Evolutionary conservation across 1,140 invertebrate species (phyloP).

Genomic region (Elysia chlorotica): DNA sequence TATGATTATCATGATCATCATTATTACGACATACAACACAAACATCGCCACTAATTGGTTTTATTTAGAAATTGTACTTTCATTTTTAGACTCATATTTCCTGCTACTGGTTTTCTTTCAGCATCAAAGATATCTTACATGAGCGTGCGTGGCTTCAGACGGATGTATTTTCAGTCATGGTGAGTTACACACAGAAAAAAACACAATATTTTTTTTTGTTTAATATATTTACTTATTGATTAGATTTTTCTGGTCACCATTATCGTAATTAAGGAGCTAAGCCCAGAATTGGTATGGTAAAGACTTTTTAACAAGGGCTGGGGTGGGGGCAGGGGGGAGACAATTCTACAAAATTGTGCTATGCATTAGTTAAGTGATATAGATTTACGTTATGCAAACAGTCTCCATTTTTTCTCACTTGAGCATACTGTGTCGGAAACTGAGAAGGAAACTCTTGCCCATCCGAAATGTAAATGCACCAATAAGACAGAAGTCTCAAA

Average conservation of each 20-base stretch:
- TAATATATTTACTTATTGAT: not conserved
- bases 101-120: conserved; percentile 35
- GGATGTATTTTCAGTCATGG: conserved; percentile 77
- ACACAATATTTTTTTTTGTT: not conserved
- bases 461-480: not conserved
- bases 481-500: not conserved
- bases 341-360: not conserved
- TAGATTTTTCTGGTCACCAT: not conserved
- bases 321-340: not conserved
- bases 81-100: not conserved
- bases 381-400: not conserved
- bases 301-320: not conserved
- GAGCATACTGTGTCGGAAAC: not conserved
- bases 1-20: no score
- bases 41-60: no score
- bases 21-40: no score
- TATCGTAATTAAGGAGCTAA: not conserved
- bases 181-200: conserved; percentile 23
- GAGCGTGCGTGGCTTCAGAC: conserved; percentile 88
- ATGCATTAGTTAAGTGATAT: not conserved
- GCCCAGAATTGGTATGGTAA: not conserved
- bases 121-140: conserved; percentile 93
- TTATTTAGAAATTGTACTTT: not conserved
- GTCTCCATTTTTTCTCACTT: not conserved
- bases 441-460: not conserved